These are phyloP conservation scores for Drosophila austrosaltans DNA, from an alignment of 2,888 invertebrate species.

Conservation along the genomic window DNA sequence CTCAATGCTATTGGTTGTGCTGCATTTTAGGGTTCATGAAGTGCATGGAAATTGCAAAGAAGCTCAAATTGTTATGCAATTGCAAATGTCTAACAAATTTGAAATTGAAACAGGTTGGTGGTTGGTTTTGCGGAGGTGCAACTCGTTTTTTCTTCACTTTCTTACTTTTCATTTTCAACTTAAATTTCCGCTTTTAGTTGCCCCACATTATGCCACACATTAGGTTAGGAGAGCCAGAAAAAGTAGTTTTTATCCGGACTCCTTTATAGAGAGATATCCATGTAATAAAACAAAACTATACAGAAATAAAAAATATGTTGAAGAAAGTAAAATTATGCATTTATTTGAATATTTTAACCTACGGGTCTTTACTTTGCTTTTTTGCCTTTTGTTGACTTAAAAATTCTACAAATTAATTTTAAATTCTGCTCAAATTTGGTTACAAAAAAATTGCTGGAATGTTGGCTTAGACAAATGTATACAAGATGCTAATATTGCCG, in stretches of 20 bases:
- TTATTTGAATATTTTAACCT: no score
- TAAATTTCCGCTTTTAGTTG: slow-evolving; percentile 1
- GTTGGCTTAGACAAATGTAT: slow-evolving; percentile 23
- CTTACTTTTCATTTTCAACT: slow-evolving; percentile 1
- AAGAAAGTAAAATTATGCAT: no score
- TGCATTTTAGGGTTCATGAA: slow-evolving; percentile 5
- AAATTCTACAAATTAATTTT: no score
- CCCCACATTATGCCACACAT: slow-evolving; percentile 4
- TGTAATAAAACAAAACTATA: neutral
- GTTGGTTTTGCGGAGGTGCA: slow-evolving; percentile 3
- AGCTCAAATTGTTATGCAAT: slow-evolving; percentile 36
- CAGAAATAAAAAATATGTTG: no score
- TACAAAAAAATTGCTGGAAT: neutral
- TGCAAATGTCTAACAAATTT: slow-evolving; percentile 31
- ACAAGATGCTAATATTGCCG: slow-evolving; percentile 51
- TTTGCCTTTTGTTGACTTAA: no score
- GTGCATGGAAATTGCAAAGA: slow-evolving; percentile 16
- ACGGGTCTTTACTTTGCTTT: no score
- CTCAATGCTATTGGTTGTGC: slow-evolving; percentile 20
- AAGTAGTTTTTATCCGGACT: neutral
- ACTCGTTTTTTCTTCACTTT: slow-evolving; percentile 12
- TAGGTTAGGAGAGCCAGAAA: slow-evolving; percentile 4
- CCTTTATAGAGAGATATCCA: neutral
- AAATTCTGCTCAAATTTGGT: neutral
- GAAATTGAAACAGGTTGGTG: slow-evolving; percentile 39